Evolutionary conservation across 2,888 invertebrate genomes (phyloP).

Genomic region (Ariolimax columbianus): DNA sequence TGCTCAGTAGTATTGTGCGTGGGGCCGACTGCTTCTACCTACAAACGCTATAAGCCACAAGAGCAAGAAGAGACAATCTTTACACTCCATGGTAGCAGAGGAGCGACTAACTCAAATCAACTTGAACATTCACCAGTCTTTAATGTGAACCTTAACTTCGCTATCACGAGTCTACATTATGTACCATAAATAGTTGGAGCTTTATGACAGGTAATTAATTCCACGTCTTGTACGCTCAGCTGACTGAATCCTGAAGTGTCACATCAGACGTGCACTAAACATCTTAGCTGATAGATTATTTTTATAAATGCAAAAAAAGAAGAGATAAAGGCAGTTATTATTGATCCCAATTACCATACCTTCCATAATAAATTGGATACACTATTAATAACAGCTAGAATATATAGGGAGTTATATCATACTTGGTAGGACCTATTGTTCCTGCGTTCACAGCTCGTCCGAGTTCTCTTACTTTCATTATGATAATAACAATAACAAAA

Average conservation of each 20-base stretch:
- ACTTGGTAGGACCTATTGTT: background rate
- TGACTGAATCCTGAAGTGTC: too few relatives aligned
- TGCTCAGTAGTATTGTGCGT: too few relatives aligned
- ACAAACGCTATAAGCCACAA: too few relatives aligned
- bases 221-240: too few relatives aligned
- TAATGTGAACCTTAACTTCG: too few relatives aligned
- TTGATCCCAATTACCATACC: constrained; percentile 16
- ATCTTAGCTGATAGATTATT: background rate
- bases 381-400: too few relatives aligned
- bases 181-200: background rate
- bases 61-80: too few relatives aligned
- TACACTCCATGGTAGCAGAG: too few relatives aligned
- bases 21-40: too few relatives aligned
- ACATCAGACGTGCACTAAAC: background rate
- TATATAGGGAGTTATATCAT: background rate
- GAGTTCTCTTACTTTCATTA: background rate
- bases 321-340: background rate
- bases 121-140: too few relatives aligned
- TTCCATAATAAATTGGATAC: background rate
- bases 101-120: too few relatives aligned
- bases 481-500: background rate
- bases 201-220: background rate
- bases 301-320: background rate
- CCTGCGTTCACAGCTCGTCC: too few relatives aligned
- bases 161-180: background rate